These are phyloP conservation scores for Scaptomyza flava DNA, from an alignment of 2,888 invertebrate genomes.

Conservation along the genomic window DNA sequence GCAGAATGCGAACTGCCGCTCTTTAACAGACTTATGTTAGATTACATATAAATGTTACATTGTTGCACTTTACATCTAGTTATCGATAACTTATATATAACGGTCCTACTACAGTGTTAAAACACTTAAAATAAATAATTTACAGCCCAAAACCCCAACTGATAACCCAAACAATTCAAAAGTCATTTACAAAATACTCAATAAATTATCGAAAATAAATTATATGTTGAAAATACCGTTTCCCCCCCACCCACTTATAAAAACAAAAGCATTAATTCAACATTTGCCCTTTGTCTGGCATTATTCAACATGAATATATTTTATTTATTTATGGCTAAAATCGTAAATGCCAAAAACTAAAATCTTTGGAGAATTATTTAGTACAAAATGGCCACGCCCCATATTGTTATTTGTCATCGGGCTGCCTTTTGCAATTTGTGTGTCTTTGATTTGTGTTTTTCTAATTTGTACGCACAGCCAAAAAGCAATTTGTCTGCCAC, in stretches of 20 bases:
- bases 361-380: slow-evolving; percentile 43
- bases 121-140: too few species aligned
- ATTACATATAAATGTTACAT: too few species aligned
- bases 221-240: background rate
- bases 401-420: slow-evolving; percentile 22
- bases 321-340: slow-evolving; percentile 51
- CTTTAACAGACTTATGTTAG: too few species aligned
- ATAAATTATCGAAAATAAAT: background rate
- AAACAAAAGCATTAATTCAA: slow-evolving; percentile 6
- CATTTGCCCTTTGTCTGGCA: background rate
- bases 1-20: too few species aligned
- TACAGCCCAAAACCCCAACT: too few species aligned
- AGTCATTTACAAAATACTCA: slow-evolving; percentile 7
- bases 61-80: too few species aligned
- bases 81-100: too few species aligned
- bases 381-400: slow-evolving; percentile 55
- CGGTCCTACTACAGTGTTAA: too few species aligned
- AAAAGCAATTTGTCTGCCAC: slow-evolving; percentile 59
- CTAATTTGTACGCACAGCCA: slow-evolving; percentile 15
- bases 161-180: background rate
- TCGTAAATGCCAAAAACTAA: slow-evolving; percentile 25
- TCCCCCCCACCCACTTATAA: background rate
- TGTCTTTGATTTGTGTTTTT: slow-evolving; percentile 65
- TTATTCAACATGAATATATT: slow-evolving; percentile 8
- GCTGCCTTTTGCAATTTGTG: slow-evolving; percentile 21